These are phyloP conservation scores for Catostomus latipinnis DNA, from an alignment of 2,797 vertebrate genomes.

Conservation along the genomic window DNA sequence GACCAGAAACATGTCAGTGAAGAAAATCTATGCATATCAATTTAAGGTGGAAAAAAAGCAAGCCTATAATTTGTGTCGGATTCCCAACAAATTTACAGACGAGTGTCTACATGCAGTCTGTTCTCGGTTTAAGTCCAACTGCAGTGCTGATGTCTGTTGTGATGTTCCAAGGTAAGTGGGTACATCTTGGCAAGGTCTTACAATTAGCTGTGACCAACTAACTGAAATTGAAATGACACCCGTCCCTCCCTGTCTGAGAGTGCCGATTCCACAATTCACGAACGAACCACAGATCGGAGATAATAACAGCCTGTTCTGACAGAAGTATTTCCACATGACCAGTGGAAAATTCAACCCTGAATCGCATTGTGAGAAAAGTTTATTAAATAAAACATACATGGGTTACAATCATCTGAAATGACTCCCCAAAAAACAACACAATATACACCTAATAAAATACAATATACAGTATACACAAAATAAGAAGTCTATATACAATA, in stretches of 20 bases:
- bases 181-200: neutral
- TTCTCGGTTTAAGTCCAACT: slow-evolving; percentile 45
- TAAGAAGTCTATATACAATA: no score
- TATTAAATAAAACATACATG: slow-evolving; percentile 26
- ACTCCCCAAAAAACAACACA: slow-evolving; percentile 19
- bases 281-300: slow-evolving; percentile 43
- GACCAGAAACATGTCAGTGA: slow-evolving; percentile 46
- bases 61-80: slow-evolving; percentile 55
- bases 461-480: no score
- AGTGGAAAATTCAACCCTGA: slow-evolving; percentile 55
- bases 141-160: slow-evolving; percentile 37
- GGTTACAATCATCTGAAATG: slow-evolving; percentile 10
- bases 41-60: slow-evolving; percentile 53
- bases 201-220: slow-evolving; percentile 10
- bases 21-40: slow-evolving; percentile 52
- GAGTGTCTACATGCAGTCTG: slow-evolving; percentile 58
- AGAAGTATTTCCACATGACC: slow-evolving; percentile 21
- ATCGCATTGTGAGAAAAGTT: neutral
- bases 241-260: slow-evolving; percentile 30
- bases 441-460: no score
- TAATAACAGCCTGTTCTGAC: slow-evolving; percentile 30
- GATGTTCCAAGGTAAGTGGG: neutral
- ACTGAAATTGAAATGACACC: slow-evolving; percentile 30
- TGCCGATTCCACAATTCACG: slow-evolving; percentile 6
- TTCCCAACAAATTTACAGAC: slow-evolving; percentile 44